phyloP scores from a whole-genome alignment of 1,140 invertebrate species.

The Amphibalanus amphitrite region DNA sequence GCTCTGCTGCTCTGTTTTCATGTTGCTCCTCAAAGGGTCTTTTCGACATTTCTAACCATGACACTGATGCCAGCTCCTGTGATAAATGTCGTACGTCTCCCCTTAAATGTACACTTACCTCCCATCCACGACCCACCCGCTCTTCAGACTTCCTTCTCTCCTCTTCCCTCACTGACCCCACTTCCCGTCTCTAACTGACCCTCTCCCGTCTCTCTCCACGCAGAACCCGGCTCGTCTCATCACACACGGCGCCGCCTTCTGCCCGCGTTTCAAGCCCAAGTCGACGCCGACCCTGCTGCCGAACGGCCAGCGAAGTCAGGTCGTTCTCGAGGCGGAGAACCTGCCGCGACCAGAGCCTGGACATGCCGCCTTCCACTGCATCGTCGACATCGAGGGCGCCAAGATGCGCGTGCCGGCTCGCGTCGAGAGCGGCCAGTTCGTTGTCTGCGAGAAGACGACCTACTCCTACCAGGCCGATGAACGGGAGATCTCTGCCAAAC shows the following conservation, averaged over 20 bases:
- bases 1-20: no score
- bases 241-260: constrained; percentile 53
- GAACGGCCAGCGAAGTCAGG: constrained; percentile 73
- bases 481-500: constrained; percentile 69
- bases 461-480: constrained; percentile 73
- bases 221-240: constrained; percentile 51
- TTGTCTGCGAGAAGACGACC: constrained; percentile 74
- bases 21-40: no score
- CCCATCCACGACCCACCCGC: no score
- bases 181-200: neutral
- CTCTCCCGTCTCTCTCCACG: constrained; percentile 20
- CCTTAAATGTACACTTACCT: no score
- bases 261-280: constrained; percentile 53
- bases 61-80: no score
- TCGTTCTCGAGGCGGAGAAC: constrained; percentile 73
- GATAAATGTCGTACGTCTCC: no score
- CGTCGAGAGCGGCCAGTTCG: constrained; percentile 45
- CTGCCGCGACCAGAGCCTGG: constrained; percentile 45
- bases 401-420: constrained; percentile 71
- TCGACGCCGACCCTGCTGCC: constrained; percentile 51
- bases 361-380: constrained; percentile 75
- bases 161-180: neutral
- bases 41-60: no score
- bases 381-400: constrained; percentile 74
- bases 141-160: no score